A percentile compares a stretch with the other conserved stretches of the same genome.
phyloP scores from a whole-genome alignment of 2,888 invertebrate species.

The Allophyes oxyacanthae region DNA sequence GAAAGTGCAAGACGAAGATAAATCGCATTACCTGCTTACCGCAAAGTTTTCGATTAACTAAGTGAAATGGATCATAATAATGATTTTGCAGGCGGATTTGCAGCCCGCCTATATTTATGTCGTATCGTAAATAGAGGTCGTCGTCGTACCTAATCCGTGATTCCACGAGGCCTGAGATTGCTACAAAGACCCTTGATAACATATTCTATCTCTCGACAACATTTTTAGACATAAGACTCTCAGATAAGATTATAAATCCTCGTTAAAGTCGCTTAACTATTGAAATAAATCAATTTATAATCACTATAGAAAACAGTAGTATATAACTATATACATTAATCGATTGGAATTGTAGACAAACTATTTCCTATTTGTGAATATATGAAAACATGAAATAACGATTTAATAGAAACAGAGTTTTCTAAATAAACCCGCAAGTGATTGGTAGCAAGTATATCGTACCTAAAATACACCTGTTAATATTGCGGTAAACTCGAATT shows the following conservation, averaged over 20 bases:
- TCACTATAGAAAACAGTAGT: neutral
- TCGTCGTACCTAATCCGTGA: constrained; percentile 16
- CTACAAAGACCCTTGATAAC: constrained; percentile 13
- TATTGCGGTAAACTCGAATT: neutral
- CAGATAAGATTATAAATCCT: constrained; percentile 1
- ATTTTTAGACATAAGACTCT: constrained; percentile 1
- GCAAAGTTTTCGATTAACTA: constrained; percentile 9
- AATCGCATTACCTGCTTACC: constrained; percentile 9
- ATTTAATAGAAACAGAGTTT: too few relatives aligned
- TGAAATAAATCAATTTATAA: neutral
- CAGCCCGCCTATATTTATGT: constrained; percentile 1
- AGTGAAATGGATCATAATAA: constrained; percentile 10
- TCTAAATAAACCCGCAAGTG: too few relatives aligned
- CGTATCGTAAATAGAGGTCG: neutral
- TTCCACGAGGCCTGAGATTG: constrained; percentile 21
- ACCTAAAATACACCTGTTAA: neutral
- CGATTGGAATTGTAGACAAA: too few relatives aligned
- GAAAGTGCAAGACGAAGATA: constrained; percentile 9
- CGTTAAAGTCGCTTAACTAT: neutral
- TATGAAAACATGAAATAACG: too few relatives aligned
- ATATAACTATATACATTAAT: too few relatives aligned
- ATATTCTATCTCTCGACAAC: constrained; percentile 15
- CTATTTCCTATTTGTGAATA: too few relatives aligned
- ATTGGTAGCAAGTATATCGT: too few relatives aligned
- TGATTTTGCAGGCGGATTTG: neutral